phyloP scores from a whole-genome alignment of 2,888 invertebrate genomes.

The Penaeus monodon region DNA sequence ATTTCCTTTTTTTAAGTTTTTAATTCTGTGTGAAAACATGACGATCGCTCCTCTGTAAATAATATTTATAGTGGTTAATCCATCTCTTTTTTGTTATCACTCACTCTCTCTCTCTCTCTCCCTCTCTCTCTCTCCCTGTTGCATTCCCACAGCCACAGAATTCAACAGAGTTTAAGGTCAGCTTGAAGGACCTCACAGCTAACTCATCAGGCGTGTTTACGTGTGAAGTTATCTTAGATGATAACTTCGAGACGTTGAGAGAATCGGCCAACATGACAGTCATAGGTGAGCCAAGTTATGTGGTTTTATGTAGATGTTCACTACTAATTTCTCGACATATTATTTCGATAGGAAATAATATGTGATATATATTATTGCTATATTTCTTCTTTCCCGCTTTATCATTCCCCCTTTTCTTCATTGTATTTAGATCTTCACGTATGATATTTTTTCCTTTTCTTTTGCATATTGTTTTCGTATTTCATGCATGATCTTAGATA shows the following conservation, averaged over 20 bases:
- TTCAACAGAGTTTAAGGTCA: slow-evolving; percentile 46
- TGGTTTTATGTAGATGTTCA: too few species aligned
- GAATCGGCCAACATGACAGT: slow-evolving; percentile 58
- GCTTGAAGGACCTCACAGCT: slow-evolving; percentile 34
- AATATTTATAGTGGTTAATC: neutral
- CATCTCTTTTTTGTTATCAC: neutral
- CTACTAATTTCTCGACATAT: too few species aligned
- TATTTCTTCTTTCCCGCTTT: too few species aligned
- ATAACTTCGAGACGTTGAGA: slow-evolving; percentile 61
- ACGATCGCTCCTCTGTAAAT: neutral
- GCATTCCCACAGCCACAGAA: slow-evolving; percentile 15
- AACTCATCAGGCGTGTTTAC: slow-evolving; percentile 53
- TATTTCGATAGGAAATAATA: too few species aligned
- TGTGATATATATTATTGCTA: too few species aligned
- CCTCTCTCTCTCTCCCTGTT: slow-evolving; percentile 9
- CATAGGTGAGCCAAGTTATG: slow-evolving; percentile 44
- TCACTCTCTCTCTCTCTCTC: slow-evolving; percentile 3
- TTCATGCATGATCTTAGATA: too few species aligned
- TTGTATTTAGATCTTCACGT: too few species aligned
- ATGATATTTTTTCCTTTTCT: too few species aligned
- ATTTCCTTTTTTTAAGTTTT: neutral
- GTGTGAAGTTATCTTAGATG: slow-evolving; percentile 62
- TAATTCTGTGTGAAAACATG: neutral
- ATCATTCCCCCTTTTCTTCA: too few species aligned
- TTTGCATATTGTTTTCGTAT: too few species aligned